These are phyloP conservation scores for Tauraco erythrolophus DNA, from an alignment of 2,113 vertebrate genomes.

Conservation along the genomic window DNA sequence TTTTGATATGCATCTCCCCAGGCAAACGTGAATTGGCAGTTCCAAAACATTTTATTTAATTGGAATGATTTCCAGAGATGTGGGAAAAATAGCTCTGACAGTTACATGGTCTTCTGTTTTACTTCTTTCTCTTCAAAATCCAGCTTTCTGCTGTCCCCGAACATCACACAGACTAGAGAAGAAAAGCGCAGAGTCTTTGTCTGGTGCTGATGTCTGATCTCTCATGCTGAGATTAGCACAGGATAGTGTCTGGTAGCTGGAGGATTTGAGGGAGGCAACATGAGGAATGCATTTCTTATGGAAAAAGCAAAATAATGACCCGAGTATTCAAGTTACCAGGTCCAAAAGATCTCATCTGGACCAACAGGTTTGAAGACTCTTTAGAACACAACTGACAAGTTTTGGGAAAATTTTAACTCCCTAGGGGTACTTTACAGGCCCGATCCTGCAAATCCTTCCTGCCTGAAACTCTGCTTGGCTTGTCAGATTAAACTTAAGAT, in stretches of 20 bases:
- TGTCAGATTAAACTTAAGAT: constrained; percentile 30
- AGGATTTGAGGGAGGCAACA: not conserved
- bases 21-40: not conserved
- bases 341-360: not conserved
- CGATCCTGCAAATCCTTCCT: not conserved
- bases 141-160: not conserved
- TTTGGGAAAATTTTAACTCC: not conserved
- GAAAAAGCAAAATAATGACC: not conserved
- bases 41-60: not conserved
- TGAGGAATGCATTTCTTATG: not conserved
- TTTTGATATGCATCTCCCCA: not conserved
- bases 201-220: not conserved
- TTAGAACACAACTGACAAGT: not conserved
- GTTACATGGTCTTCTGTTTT: not conserved
- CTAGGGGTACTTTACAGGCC: not conserved
- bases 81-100: not conserved
- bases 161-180: not conserved
- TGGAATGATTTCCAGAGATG: not conserved
- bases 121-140: not conserved
- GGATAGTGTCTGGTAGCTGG: not conserved
- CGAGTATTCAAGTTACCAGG: not conserved
- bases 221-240: not conserved
- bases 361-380: not conserved
- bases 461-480: not conserved
- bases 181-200: not conserved